A percentile compares a stretch with the other conserved stretches of the same genome.
Evolutionary conservation across 2,113 vertebrate genomes (phyloP).

Genomic region (Promerops cafer): DNA sequence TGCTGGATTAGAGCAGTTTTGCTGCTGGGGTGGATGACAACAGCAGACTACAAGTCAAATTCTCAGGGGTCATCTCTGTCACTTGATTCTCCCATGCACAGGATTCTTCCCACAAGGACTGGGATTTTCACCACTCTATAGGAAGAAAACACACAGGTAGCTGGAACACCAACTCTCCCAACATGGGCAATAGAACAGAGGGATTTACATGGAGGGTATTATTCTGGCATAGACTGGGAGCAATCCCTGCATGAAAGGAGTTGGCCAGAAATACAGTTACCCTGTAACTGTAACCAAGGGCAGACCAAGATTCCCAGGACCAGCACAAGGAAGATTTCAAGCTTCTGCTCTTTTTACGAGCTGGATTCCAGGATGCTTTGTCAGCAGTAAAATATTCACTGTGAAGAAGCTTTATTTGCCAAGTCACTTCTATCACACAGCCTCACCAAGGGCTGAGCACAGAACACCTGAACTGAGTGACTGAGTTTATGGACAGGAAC

Average conservation of each 20-base stretch:
- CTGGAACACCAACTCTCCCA: neutral
- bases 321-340: neutral
- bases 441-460: neutral
- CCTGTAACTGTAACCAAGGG: neutral
- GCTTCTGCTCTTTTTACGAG: neutral
- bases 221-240: neutral
- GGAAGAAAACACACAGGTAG: neutral
- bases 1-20: neutral
- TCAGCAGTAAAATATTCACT: neutral
- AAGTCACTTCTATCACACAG: neutral
- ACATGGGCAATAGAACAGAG: neutral
- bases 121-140: neutral
- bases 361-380: neutral
- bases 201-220: neutral
- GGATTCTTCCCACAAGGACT: neutral
- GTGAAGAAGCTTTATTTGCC: neutral
- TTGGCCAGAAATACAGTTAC: neutral
- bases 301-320: neutral
- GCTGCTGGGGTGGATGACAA: neutral
- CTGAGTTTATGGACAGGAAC: neutral
- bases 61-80: neutral
- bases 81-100: accelerated
- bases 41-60: neutral
- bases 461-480: neutral
- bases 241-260: neutral